These are phyloP conservation scores for Porphyrio hochstetteri DNA, from an alignment of 2,113 vertebrate species.

Conservation along the genomic window DNA sequence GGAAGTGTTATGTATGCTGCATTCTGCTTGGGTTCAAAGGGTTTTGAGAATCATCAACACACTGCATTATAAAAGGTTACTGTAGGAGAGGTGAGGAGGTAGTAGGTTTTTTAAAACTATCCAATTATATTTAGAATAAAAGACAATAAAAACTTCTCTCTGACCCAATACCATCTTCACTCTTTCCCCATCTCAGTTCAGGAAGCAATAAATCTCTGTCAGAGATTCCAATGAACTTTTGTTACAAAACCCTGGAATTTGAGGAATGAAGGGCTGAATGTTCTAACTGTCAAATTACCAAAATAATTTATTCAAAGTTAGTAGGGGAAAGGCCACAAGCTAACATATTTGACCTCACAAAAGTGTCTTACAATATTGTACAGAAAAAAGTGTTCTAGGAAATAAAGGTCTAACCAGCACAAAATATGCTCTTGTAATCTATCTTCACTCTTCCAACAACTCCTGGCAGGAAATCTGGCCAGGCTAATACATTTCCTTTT, in stretches of 20 bases:
- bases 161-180: background rate
- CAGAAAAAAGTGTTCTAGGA: constrained; percentile 25
- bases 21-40: background rate
- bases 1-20: background rate
- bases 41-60: background rate
- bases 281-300: constrained; percentile 31
- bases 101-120: background rate
- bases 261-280: constrained; percentile 20
- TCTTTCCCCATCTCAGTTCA: constrained; percentile 39
- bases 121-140: background rate
- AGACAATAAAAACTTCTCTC: background rate
- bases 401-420: constrained; percentile 83
- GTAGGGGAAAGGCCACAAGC: background rate
- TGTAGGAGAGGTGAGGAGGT: background rate
- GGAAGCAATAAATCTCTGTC: constrained; percentile 52
- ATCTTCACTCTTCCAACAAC: constrained; percentile 92
- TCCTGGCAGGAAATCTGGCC: constrained; percentile 93
- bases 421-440: constrained; percentile 89
- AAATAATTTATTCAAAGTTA: constrained; percentile 26
- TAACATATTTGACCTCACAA: background rate
- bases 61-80: background rate
- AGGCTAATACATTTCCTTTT: constrained; percentile 92
- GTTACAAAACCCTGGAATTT: constrained; percentile 33
- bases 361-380: background rate
- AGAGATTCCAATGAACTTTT: constrained; percentile 41